phyloP scores from a whole-genome alignment of 1,140 invertebrate genomes.

The Drosophila cardini region DNA sequence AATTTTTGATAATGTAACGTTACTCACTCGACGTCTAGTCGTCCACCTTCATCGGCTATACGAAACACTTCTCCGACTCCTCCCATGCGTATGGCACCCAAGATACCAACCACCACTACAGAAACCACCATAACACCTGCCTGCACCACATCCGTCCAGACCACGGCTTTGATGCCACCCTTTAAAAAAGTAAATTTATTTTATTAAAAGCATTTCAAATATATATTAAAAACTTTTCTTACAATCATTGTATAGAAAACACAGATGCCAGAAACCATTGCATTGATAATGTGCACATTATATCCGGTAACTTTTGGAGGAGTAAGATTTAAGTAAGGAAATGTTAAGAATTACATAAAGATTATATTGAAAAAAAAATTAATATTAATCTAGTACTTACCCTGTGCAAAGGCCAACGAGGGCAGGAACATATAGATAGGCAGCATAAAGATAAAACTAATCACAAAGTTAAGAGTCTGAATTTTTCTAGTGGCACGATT shows the following conservation, averaged over 20 bases:
- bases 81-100: constrained; percentile 89
- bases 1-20: too few species aligned
- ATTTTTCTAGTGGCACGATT: constrained; percentile 87
- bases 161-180: constrained; percentile 94
- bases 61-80: constrained; percentile 88
- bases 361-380: too few species aligned
- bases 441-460: constrained; percentile 77
- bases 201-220: not conserved
- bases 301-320: constrained; percentile 89
- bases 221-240: constrained; percentile 75
- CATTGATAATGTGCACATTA: constrained; percentile 89
- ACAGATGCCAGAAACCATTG: constrained; percentile 90
- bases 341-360: constrained; percentile 62
- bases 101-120: constrained; percentile 88
- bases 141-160: constrained; percentile 95
- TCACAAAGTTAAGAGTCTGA: constrained; percentile 88
- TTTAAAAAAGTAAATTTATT: constrained; percentile 68
- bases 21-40: constrained; percentile 88
- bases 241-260: constrained; percentile 94
- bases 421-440: constrained; percentile 86
- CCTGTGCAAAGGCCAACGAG: constrained; percentile 91
- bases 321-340: constrained; percentile 66
- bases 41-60: constrained; percentile 86
- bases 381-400: too few species aligned
- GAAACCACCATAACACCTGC: constrained; percentile 91